Base-by-base conservation (phyloP, 2,797 vertebrate genomes). In the Sebastolobus alascanus region DNA sequence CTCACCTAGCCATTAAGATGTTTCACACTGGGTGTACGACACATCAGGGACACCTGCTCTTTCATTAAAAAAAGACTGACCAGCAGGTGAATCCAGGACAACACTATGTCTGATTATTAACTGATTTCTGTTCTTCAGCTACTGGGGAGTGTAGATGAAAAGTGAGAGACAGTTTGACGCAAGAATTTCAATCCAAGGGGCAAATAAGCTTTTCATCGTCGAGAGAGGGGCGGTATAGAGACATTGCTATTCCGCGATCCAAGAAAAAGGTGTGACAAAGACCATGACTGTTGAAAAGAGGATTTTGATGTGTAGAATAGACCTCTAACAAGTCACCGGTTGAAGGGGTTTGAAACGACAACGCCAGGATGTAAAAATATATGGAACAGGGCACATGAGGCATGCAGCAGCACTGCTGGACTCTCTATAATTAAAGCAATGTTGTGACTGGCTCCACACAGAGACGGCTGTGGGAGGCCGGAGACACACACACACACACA, bases 361-460 rank as follows among this genome's bases (percentile, higher is more conserved):
- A 65, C 25, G 38, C 60, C 64, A 61, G 70, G 50, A 78, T 58
- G 43, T 40, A 50, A 69, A 85, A 85, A 86, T 74, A 72, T 81
- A 77, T 83, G 81, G 75, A 88, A 81, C 61, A 83, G 72, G 77
- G 69, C 72, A 74, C 86, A 87, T 59, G 66, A 83, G 86, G 83
- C 87, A 83, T 79, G 73, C 50, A 89, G 87, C 79, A 77, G n/a
- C 86, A 61, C 88, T 65, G 76, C 75, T 81, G 77, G 84, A 85
- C 77, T 25, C 89, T 82, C 67, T 82, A 80, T 92, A 93, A 94
- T 93, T 91, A 91, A 91, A 90, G 88, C 86, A 70, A 58, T 90
- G 90, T 91, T 93, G 84, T 90, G 90, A 94, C 88, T 90, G 90
- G 81, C 83, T 87, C 79, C 88, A 85, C 79, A 83, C 81, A 79